Evolutionary conservation across 2,113 vertebrate genomes (phyloP).

Genomic region (Arvicanthis niloticus): DNA sequence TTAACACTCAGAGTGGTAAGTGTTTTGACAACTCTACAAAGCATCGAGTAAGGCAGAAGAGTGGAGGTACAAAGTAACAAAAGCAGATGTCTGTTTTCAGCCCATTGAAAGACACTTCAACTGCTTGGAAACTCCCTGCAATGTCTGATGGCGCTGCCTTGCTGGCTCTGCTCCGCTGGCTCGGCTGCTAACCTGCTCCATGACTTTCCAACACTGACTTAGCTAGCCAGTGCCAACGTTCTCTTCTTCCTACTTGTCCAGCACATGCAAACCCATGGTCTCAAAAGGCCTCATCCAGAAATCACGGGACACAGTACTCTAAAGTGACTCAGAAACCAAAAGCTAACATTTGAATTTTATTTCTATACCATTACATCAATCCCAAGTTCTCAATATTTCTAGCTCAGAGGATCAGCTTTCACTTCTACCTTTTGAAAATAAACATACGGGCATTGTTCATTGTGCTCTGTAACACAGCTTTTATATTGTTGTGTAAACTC

Average conservation of each 20-base stretch:
- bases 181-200: not conserved
- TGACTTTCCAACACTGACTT: not conserved
- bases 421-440: constrained; percentile 28
- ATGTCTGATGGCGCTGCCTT: not conserved
- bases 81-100: not conserved
- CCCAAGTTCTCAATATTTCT: not conserved
- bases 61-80: not conserved
- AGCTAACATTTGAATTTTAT: constrained; percentile 34
- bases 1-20: constrained; percentile 33
- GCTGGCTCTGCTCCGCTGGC: not conserved
- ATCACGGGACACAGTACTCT: constrained; percentile 6
- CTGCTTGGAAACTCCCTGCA: constrained; percentile 3
- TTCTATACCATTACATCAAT: constrained; percentile 8
- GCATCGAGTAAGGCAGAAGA: not conserved
- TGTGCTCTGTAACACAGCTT: not conserved
- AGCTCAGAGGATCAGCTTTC: constrained; percentile 8
- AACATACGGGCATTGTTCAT: constrained; percentile 29
- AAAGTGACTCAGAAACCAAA: constrained; percentile 52
- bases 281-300: constrained; percentile 56
- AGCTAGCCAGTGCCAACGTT: not conserved
- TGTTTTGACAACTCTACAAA: not conserved
- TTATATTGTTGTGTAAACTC: constrained; percentile 26
- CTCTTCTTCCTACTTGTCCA: not conserved
- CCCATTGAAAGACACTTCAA: not conserved
- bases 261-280: not conserved